Evolutionary conservation across 30 jellyfish, hydroid and myxozoan species (phyloP).

Genomic region (Hydra vulgaris): DNA sequence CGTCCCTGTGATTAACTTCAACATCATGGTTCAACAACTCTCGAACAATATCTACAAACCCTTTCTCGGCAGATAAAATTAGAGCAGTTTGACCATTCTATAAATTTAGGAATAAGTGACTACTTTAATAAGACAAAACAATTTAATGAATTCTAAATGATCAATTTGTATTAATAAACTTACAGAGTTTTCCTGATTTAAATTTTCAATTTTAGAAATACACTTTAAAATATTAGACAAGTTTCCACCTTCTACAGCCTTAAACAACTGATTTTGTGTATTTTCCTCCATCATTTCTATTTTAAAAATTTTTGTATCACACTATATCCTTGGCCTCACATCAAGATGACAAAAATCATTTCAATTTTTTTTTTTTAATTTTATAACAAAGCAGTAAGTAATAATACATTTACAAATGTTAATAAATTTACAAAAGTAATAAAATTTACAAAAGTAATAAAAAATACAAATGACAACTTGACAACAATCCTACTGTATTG

Average conservation of each 20-base stretch:
- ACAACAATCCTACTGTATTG: too few relatives aligned
- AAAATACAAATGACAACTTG: too few relatives aligned
- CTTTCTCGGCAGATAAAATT: constrained; percentile 74
- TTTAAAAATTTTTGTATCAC: neutral
- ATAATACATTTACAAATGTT: too few relatives aligned
- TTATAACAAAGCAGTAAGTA: too few relatives aligned
- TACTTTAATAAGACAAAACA: too few relatives aligned
- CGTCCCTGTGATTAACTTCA: constrained; percentile 68
- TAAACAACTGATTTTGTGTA: constrained; percentile 24
- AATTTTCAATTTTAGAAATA: constrained; percentile 46
- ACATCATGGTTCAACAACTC: constrained; percentile 72
- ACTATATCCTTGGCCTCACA: too few relatives aligned
- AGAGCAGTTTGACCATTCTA: constrained; percentile 89
- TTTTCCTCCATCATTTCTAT: constrained; percentile 23
- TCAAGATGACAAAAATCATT: neutral
- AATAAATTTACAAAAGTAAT: too few relatives aligned
- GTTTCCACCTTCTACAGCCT: constrained; percentile 52
- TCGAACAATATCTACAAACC: constrained; percentile 53
- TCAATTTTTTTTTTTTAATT: too few relatives aligned
- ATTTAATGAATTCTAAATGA: too few relatives aligned
- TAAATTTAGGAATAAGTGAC: too few relatives aligned
- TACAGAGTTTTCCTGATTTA: constrained; percentile 55
- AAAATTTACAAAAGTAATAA: too few relatives aligned
- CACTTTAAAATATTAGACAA: constrained; percentile 38
- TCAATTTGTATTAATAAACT: too few relatives aligned